Evolutionary conservation across 2,113 vertebrate genomes (phyloP).

Genomic region (Amphiprion percula): DNA sequence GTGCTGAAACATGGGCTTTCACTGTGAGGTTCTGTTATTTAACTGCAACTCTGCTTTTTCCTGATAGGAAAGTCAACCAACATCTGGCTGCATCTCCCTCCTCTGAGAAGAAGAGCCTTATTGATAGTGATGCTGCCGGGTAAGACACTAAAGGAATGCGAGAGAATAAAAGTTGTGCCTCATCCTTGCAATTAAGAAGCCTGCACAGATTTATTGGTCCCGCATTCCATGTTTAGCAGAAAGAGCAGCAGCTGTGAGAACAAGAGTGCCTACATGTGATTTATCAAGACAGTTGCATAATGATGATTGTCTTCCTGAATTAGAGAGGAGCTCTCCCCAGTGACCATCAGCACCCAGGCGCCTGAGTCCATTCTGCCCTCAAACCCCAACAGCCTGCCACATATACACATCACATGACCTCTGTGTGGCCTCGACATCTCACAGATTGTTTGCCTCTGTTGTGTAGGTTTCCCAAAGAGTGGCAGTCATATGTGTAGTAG

Average conservation of each 20-base stretch:
- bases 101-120: constrained; percentile 57
- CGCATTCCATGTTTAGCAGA: constrained; percentile 71
- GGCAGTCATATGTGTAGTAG: constrained; percentile 32
- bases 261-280: constrained; percentile 60
- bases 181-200: constrained; percentile 76
- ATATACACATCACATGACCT: constrained; percentile 72
- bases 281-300: constrained; percentile 69
- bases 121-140: constrained; percentile 56
- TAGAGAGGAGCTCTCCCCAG: constrained; percentile 70
- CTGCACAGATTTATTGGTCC: constrained; percentile 71
- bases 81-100: constrained; percentile 54
- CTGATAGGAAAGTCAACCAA: constrained; percentile 64
- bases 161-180: constrained; percentile 54
- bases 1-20: constrained; percentile 63
- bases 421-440: constrained; percentile 25
- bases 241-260: constrained; percentile 65
- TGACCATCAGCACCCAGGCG: constrained; percentile 84
- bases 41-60: constrained; percentile 60
- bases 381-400: constrained; percentile 60
- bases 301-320: constrained; percentile 74
- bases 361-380: constrained; percentile 68
- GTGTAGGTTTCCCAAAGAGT: constrained; percentile 19
- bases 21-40: constrained; percentile 28
- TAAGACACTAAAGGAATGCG: constrained; percentile 74
- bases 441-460: constrained; percentile 46